Conservation (phyloP, 2,888 invertebrate genomes). For the Eueremaeus valkanovi region DNA sequence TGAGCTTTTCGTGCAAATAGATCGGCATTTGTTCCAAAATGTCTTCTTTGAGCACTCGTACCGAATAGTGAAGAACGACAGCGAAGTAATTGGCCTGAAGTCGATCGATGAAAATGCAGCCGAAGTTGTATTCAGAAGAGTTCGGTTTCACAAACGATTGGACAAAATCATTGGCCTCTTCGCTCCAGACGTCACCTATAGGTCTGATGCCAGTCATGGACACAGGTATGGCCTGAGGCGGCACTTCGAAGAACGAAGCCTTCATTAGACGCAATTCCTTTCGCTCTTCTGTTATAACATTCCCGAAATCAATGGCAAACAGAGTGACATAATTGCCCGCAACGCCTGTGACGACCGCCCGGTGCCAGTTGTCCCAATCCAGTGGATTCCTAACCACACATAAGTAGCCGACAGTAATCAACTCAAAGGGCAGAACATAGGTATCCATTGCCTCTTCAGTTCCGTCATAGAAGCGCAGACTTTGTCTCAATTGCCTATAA, state of each 20-base stretch:
- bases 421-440: background rate
- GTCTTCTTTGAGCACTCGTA: background rate
- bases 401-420: background rate
- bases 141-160: background rate
- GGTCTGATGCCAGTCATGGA: conserved; percentile 3
- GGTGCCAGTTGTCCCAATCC: conserved; percentile 19
- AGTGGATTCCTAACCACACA: conserved; percentile 1
- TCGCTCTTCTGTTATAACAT: background rate
- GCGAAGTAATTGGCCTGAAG: background rate
- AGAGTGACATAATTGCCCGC: background rate
- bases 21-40: background rate
- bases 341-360: background rate
- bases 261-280: conserved; percentile 3
- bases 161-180: background rate
- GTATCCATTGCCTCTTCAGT: background rate
- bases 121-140: background rate
- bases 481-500: background rate
- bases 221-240: background rate
- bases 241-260: background rate
- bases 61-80: background rate
- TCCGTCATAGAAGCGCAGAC: background rate
- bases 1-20: conserved; percentile 14
- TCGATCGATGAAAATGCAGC: background rate
- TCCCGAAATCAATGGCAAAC: conserved; percentile 26
- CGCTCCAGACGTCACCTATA: background rate